Evolutionary conservation across 2,888 invertebrate species (phyloP), one percentile per base, ranked within the genome.

Genomic region (Stenotaenia linearis): DNA sequence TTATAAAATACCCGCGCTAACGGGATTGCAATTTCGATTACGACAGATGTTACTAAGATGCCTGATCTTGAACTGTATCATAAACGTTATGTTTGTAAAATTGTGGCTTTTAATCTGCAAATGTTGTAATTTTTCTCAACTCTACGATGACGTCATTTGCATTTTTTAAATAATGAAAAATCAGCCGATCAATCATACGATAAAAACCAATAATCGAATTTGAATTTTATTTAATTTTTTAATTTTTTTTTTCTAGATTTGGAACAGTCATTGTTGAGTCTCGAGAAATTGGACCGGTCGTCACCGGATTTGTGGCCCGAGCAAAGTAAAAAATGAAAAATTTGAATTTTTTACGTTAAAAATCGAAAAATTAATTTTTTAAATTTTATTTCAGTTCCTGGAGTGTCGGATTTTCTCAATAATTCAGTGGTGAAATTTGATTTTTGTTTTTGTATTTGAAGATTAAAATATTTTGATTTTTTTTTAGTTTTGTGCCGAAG

Each of bases 291-390:
- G 83, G 96, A 96, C 87, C 90, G 97, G 83, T 91, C 94, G n/a
- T 97, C 97, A 1, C 97, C 97, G 37, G 96, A 97, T 85, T 87
- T 97, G 84, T 98, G 97, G 97, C 97, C 97, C 28, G 96, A 97
- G 87, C 93, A 94, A 89, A 93, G 96, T 96, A 90, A 91, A 91
- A 88, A 79, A 79, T 80, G 82, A 35, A 69, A 75, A n/a, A 40
- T 10, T 5, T 78, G n/a, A 30, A 21, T n/a, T n/a, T n/a, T n/a
- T n/a, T n/a, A n/a, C n/a, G n/a, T n/a, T n/a, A n/a, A n/a, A n/a
- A n/a, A n/a, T n/a, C n/a, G n/a, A n/a, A n/a, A n/a, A n/a, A n/a
- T n/a, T n/a, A n/a, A n/a, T n/a, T n/a, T n/a, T n/a, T n/a, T n/a
- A n/a, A n/a, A n/a, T n/a, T n/a, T n/a, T n/a, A n/a, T 84, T 85